A percentile compares a stretch with the other conserved stretches of the same genome.
These are phyloP conservation scores for Myrmophylax atrothorax DNA, from an alignment of 2,113 vertebrate species.

Conservation along the genomic window DNA sequence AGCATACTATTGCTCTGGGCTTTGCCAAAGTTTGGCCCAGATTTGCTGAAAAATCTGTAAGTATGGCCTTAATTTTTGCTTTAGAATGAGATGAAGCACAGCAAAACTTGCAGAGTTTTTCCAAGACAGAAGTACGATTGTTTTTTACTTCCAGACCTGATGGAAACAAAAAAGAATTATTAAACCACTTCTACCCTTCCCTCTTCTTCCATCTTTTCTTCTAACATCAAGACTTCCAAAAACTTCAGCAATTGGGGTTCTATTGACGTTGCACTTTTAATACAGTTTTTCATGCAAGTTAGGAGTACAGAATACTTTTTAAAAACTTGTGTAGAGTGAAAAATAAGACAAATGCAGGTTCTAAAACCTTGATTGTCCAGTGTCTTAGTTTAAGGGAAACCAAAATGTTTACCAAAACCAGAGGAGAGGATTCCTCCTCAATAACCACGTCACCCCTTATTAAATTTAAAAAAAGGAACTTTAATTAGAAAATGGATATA, in stretches of 20 bases:
- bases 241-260: neutral
- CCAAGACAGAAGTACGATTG: neutral
- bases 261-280: neutral
- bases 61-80: neutral
- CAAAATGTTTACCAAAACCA: no score
- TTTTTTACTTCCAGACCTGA: neutral
- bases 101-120: neutral
- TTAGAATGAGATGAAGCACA: neutral
- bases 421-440: no score
- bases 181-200: neutral
- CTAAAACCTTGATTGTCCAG: neutral
- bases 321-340: neutral
- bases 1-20: neutral
- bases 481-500: no score
- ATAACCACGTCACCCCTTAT: no score
- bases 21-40: neutral
- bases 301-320: neutral
- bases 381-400: neutral
- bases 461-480: no score
- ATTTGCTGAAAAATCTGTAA: neutral
- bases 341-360: neutral
- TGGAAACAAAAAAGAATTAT: neutral
- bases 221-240: neutral
- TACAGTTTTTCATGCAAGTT: neutral
- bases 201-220: neutral